These are phyloP conservation scores for Epinotia bilunana DNA, from an alignment of 2,888 invertebrate genomes.

Conservation along the genomic window DNA sequence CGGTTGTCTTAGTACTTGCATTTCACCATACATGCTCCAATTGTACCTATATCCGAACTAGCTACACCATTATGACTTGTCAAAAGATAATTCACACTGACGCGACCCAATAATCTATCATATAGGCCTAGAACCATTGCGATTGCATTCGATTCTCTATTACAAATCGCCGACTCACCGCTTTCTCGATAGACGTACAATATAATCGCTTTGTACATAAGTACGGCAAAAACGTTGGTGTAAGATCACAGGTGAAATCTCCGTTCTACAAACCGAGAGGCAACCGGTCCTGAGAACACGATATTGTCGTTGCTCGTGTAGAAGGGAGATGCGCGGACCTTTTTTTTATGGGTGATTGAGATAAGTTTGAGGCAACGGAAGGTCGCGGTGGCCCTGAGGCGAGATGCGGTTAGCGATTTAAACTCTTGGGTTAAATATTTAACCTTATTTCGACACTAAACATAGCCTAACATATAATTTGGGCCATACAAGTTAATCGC, in stretches of 20 bases:
- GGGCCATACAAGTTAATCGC: slow-evolving; percentile 28
- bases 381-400: slow-evolving; percentile 35
- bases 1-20: slow-evolving; percentile 5
- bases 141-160: slow-evolving; percentile 49
- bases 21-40: slow-evolving; percentile 7
- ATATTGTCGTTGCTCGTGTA: slow-evolving; percentile 49
- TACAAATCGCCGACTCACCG: slow-evolving; percentile 53
- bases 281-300: slow-evolving; percentile 62
- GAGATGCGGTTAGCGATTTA: slow-evolving; percentile 31
- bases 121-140: slow-evolving; percentile 34
- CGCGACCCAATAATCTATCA: slow-evolving; percentile 47
- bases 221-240: slow-evolving; percentile 55
- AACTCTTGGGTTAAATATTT: slow-evolving; percentile 27
- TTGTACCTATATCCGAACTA: slow-evolving; percentile 10
- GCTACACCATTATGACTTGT: slow-evolving; percentile 44
- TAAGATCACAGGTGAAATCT: slow-evolving; percentile 69
- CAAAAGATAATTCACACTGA: slow-evolving; percentile 50
- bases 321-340: slow-evolving; percentile 55
- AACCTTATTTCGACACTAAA: slow-evolving; percentile 33
- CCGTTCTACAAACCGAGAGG: slow-evolving; percentile 64
- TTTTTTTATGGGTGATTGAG: slow-evolving; percentile 48
- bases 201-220: slow-evolving; percentile 54
- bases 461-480: slow-evolving; percentile 23
- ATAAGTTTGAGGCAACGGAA: slow-evolving; percentile 44
- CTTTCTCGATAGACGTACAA: slow-evolving; percentile 58